Conservation (phyloP, 2,888 invertebrate genomes). For the Camptogramma bilineatum region DNA sequence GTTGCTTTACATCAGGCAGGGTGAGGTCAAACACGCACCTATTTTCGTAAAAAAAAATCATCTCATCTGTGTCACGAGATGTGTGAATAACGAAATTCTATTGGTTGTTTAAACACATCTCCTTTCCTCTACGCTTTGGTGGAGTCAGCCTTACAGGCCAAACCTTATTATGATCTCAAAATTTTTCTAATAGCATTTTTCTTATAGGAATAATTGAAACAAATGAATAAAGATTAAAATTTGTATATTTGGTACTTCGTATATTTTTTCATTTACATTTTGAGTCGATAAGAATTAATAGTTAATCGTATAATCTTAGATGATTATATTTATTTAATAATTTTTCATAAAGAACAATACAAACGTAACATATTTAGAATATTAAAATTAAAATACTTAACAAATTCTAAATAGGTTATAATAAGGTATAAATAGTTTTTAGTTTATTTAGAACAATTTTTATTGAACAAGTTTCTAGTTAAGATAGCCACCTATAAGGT, state of each 20-base stretch:
- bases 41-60: no score
- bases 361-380: slow-evolving; percentile 71
- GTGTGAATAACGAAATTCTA: no score
- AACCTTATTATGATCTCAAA: no score
- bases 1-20: no score
- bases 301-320: slow-evolving; percentile 76
- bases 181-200: no score
- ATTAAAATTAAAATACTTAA: slow-evolving; percentile 73
- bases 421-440: slow-evolving; percentile 69
- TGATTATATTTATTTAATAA: slow-evolving; percentile 65
- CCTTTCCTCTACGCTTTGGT: no score
- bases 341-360: slow-evolving; percentile 72
- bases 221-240: slow-evolving; percentile 77
- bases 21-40: no score
- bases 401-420: slow-evolving; percentile 75
- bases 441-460: slow-evolving; percentile 73
- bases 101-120: no score
- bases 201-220: slow-evolving; percentile 27
- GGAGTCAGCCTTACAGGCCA: no score
- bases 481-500: slow-evolving; percentile 68
- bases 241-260: slow-evolving; percentile 86
- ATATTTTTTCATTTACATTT: slow-evolving; percentile 83
- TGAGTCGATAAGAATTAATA: slow-evolving; percentile 81
- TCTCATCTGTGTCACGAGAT: no score
- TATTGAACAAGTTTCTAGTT: slow-evolving; percentile 79